Evolutionary conservation across 2,888 invertebrate species (phyloP).

Genomic region (Cybosia mesomella): DNA sequence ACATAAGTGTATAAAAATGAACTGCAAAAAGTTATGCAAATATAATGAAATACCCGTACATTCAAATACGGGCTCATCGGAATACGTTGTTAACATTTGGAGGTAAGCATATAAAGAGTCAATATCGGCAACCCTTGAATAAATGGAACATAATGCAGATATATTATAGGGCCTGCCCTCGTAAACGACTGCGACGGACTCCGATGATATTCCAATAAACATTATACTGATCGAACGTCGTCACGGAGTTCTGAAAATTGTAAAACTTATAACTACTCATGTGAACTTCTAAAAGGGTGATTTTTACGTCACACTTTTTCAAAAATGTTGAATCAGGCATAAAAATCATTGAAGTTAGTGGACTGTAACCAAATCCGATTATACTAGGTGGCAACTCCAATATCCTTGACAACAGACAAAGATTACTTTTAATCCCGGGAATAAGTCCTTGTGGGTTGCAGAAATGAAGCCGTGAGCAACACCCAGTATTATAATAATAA

Average conservation of each 20-base stretch:
- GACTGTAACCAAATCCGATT: neutral
- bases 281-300: conserved; percentile 48
- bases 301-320: conserved; percentile 22
- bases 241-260: conserved; percentile 72
- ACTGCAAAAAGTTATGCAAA: conserved; percentile 66
- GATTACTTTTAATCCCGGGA: too few relatives aligned
- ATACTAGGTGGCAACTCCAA: too few relatives aligned
- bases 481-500: too few relatives aligned
- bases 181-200: conserved; percentile 72
- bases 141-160: conserved; percentile 83
- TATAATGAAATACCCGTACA: conserved; percentile 69
- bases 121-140: conserved; percentile 75
- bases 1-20: conserved; percentile 33
- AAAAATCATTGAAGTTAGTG: neutral
- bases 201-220: conserved; percentile 80
- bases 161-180: conserved; percentile 74
- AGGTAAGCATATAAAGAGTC: conserved; percentile 77
- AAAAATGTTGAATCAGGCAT: neutral
- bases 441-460: too few relatives aligned
- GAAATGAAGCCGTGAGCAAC: too few relatives aligned
- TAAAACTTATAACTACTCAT: conserved; percentile 73
- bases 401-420: too few relatives aligned
- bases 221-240: conserved; percentile 73
- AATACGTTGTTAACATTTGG: conserved; percentile 73
- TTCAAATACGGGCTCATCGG: conserved; percentile 59